These are phyloP conservation scores for Tyto alba DNA, from an alignment of 2,113 vertebrate genomes.

Conservation along the genomic window DNA sequence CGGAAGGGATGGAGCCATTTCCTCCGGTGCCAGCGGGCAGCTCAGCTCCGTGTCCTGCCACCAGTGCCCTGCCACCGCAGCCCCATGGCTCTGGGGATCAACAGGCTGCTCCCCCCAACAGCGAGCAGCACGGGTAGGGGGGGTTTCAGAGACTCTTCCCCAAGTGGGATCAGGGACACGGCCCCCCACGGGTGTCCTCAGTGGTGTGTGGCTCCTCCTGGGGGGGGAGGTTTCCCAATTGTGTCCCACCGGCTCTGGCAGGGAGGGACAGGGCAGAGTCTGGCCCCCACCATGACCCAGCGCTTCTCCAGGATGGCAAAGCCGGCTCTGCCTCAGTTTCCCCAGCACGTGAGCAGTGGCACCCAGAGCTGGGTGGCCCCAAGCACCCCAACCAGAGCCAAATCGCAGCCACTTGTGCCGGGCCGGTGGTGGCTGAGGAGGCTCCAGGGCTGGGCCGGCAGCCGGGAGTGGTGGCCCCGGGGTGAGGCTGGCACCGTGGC, in stretches of 20 bases:
- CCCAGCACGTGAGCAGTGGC: not conserved
- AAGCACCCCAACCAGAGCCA: not conserved
- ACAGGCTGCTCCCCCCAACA: not conserved
- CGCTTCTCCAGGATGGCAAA: not conserved
- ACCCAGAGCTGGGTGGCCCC: not conserved
- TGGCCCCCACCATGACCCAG: fast-evolving
- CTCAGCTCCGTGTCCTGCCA: too few relatives aligned
- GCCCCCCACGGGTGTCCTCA: not conserved
- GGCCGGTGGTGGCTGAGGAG: not conserved
- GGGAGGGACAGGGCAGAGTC: not conserved
- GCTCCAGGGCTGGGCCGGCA: not conserved
- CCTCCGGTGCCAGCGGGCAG: not conserved
- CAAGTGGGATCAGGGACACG: fast-evolving
- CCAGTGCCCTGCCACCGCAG: not conserved
- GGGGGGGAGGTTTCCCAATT: not conserved
- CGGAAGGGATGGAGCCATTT: not conserved
- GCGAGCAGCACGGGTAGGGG: fast-evolving
- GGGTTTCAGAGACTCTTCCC: not conserved
- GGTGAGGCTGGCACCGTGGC: not conserved
- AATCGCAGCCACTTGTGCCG: fast-evolving
- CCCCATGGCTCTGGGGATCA: not conserved
- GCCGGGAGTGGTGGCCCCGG: not conserved
- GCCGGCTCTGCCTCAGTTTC: not conserved
- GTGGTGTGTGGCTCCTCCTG: fast-evolving
- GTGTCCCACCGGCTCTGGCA: fast-evolving